These are phyloP conservation scores for Zoroaster sp. DNA, from an alignment of 53 echinoderm and acorn worm species.

Conservation along the genomic window DNA sequence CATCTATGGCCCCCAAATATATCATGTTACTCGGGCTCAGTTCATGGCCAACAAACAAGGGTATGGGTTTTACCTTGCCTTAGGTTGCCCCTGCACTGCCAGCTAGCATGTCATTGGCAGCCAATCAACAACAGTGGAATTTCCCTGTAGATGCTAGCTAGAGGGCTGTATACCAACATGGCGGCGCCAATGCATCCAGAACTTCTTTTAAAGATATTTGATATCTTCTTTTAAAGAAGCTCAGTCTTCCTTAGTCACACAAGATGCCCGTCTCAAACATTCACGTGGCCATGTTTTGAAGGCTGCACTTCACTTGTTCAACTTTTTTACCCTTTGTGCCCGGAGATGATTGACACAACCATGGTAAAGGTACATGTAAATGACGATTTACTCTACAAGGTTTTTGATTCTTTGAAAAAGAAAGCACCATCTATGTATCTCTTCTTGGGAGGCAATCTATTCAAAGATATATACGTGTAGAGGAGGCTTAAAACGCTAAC, in stretches of 20 bases:
- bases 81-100: background rate
- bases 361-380: background rate
- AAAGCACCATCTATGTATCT: background rate
- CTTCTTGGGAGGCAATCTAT: background rate
- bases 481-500: background rate
- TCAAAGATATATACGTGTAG: background rate
- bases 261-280: background rate
- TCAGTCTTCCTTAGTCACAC: background rate
- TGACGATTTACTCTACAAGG: background rate
- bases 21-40: background rate
- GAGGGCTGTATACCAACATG: background rate
- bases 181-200: background rate
- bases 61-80: background rate
- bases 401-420: background rate
- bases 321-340: background rate
- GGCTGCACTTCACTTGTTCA: background rate
- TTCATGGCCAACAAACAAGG: background rate
- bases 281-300: background rate
- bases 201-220: background rate
- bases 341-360: background rate
- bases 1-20: background rate
- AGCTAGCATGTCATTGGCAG: background rate
- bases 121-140: background rate
- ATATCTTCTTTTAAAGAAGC: slow-evolving; percentile 1
- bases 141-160: background rate